phyloP scores from a whole-genome alignment of 2,797 vertebrate genomes.

The Eulemur mongoz region DNA sequence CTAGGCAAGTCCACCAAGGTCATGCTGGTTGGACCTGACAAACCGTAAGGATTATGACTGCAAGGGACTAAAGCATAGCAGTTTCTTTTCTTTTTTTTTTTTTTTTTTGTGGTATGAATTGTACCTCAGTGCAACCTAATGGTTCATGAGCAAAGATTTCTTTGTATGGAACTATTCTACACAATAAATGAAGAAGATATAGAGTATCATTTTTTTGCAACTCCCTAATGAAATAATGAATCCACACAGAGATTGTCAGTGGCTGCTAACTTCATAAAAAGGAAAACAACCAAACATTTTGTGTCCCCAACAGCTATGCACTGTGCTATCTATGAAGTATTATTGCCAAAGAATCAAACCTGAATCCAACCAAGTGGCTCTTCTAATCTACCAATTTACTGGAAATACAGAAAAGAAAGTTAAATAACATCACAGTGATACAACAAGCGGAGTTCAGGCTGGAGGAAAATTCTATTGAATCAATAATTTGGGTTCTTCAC shows the following conservation, averaged over 20 bases:
- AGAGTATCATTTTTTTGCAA: not conserved
- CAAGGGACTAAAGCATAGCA: not conserved
- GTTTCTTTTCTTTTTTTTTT: not conserved
- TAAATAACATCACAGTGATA: not conserved
- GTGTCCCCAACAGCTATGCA: not conserved
- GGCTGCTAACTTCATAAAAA: not conserved
- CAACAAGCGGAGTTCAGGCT: not conserved
- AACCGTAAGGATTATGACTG: accelerated
- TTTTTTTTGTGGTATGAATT: not conserved
- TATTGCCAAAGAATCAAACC: not conserved
- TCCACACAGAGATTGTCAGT: not conserved
- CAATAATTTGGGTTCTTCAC: not conserved
- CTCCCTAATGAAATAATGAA: not conserved
- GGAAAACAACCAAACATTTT: not conserved
- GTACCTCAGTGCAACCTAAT: not conserved
- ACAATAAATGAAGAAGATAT: not conserved
- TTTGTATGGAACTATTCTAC: not conserved
- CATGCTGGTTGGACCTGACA: not conserved
- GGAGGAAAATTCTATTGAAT: not conserved
- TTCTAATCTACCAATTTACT: not conserved
- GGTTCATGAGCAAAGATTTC: not conserved
- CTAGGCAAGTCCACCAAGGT: not conserved
- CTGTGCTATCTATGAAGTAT: accelerated
- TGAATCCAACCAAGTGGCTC: not conserved
- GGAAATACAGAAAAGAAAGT: not conserved